A percentile compares a stretch with the other conserved stretches of the same genome.
These are phyloP conservation scores for Archips xylosteana DNA, from an alignment of 2,888 invertebrate genomes.

Conservation along the genomic window DNA sequence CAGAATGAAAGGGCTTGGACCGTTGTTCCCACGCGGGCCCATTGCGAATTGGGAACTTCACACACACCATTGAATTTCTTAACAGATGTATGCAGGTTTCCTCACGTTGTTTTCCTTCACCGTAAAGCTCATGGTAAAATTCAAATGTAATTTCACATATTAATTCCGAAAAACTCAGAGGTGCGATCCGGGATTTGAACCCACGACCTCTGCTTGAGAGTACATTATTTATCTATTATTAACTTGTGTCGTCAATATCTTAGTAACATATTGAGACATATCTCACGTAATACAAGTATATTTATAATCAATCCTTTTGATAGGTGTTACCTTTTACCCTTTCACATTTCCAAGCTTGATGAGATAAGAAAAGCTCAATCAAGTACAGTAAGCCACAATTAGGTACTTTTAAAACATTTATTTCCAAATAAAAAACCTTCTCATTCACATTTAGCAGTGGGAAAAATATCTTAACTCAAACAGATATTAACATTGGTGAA, in stretches of 20 bases:
- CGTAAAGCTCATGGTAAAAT: no score
- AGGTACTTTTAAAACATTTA: not conserved
- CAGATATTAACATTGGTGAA: not conserved
- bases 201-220: no score
- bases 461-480: not conserved
- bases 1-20: no score
- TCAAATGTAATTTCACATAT: no score
- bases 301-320: not conserved
- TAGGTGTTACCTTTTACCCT: not conserved
- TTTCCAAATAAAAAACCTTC: conserved; percentile 6
- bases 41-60: no score
- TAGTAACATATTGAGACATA: not conserved
- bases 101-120: no score
- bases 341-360: not conserved
- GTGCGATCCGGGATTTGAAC: no score
- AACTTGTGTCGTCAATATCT: conserved; percentile 1
- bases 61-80: no score
- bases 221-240: not conserved
- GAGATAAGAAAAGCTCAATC: no score
- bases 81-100: no score
- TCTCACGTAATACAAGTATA: not conserved
- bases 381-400: not conserved
- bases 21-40: no score
- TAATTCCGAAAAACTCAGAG: no score
- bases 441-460: conserved; percentile 1